A percentile compares a stretch with the other conserved stretches of the same genome.
Evolutionary conservation across 2,113 vertebrate genomes (phyloP).

Genomic region (Peromyscus leucopus): DNA sequence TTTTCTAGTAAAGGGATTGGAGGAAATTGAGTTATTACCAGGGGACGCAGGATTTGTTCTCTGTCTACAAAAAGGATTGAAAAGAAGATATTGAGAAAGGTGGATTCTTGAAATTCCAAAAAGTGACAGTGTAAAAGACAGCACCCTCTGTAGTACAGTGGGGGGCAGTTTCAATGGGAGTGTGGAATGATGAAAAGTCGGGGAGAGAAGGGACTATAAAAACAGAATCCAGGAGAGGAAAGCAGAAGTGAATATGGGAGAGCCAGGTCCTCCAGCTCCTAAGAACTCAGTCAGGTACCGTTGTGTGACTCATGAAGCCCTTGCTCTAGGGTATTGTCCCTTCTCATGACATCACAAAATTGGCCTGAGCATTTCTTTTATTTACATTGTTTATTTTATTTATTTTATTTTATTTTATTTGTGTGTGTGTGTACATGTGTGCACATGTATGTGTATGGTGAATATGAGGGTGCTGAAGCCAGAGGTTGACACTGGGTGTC

Average conservation of each 20-base stretch:
- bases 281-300: not conserved
- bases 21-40: not conserved
- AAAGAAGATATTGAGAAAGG: not conserved
- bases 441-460: not conserved
- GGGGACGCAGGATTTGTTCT: conserved; percentile 13
- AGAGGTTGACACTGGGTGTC: not conserved
- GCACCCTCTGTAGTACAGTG: not conserved
- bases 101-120: not conserved
- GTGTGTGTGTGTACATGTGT: not conserved
- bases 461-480: not conserved
- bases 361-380: not conserved
- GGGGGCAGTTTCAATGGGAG: not conserved
- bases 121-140: too few species aligned
- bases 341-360: not conserved
- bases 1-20: not conserved
- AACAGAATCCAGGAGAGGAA: not conserved
- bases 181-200: not conserved
- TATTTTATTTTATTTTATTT: not conserved
- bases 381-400: not conserved
- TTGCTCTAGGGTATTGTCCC: not conserved
- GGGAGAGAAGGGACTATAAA: not conserved
- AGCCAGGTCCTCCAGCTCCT: not conserved
- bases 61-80: not conserved
- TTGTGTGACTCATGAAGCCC: not conserved
- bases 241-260: not conserved